These are phyloP conservation scores for Hylaeus anthracinus DNA, from an alignment of 1,140 invertebrate species.

Conservation along the genomic window DNA sequence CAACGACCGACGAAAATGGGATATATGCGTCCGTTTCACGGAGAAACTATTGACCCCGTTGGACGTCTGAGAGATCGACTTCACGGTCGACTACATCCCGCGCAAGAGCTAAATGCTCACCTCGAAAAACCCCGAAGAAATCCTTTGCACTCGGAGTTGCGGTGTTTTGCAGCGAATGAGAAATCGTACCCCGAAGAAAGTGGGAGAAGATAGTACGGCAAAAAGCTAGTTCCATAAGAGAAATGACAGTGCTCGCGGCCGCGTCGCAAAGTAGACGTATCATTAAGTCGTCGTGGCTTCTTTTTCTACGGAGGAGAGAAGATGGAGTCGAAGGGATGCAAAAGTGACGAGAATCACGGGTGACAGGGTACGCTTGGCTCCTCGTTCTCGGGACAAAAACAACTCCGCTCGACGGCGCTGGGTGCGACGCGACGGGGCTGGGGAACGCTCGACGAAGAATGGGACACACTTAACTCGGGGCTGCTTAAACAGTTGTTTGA, in stretches of 20 bases:
- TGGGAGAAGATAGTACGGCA: not conserved
- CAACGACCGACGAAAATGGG: conserved; percentile 78
- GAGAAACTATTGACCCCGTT: conserved; percentile 72
- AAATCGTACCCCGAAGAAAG: not conserved
- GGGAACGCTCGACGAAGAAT: conserved; percentile 69
- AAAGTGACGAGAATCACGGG: conserved; percentile 29
- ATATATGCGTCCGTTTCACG: conserved; percentile 66
- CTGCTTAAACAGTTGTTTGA: conserved; percentile 80
- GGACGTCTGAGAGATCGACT: not conserved
- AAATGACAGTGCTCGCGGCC: not conserved
- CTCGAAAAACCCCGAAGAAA: too few relatives aligned
- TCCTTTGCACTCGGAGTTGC: too few relatives aligned
- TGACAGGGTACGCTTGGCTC: not conserved
- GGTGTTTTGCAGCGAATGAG: not conserved
- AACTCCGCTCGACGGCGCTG: conserved; percentile 42
- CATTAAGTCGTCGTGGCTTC: conserved; percentile 6
- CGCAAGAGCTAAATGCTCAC: conserved; percentile 13
- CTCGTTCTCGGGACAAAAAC: conserved; percentile 51
- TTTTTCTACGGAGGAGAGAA: not conserved
- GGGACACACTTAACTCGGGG: conserved; percentile 77
- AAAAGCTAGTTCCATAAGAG: not conserved
- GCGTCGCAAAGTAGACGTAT: not conserved
- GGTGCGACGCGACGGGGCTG: conserved; percentile 3
- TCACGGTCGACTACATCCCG: not conserved
- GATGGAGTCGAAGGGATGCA: conserved; percentile 10